Percentiles rank a stretch among this genome's conserved stretches.
phyloP scores from a whole-genome alignment of 2,888 invertebrate species.

The Aleiodes testaceus region DNA sequence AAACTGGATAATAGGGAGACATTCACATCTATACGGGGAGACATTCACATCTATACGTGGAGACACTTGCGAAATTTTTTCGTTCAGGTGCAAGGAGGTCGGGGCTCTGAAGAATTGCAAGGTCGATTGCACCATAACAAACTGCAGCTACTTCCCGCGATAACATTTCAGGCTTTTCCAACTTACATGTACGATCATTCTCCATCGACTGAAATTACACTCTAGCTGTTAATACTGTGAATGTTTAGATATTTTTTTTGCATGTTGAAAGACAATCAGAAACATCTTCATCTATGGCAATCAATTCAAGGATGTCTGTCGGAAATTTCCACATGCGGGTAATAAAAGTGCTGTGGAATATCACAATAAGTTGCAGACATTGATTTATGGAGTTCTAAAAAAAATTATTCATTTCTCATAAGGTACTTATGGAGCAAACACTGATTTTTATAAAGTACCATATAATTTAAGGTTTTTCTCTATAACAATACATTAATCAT shows the following conservation, averaged over 20 bases:
- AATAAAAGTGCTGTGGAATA: slow-evolving; percentile 1
- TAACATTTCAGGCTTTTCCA: slow-evolving; percentile 31
- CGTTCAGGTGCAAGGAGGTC: slow-evolving; percentile 37
- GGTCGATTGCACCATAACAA: slow-evolving; percentile 43
- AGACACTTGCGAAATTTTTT: slow-evolving; percentile 31
- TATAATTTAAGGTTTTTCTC: no score
- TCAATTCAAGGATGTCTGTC: slow-evolving; percentile 21
- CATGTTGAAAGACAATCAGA: background rate
- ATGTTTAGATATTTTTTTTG: background rate
- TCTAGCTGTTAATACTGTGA: background rate
- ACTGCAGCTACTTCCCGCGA: slow-evolving; percentile 14
- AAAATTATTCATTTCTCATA: no score
- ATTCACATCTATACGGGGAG: slow-evolving; percentile 26
- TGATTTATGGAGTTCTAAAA: no score
- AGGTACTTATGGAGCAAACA: no score
- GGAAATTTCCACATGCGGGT: slow-evolving; percentile 12
- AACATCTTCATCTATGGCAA: slow-evolving; percentile 22
- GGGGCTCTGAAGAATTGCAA: slow-evolving; percentile 28
- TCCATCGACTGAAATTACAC: background rate
- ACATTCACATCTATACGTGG: slow-evolving; percentile 23
- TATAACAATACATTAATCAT: background rate
- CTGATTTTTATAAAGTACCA: no score
- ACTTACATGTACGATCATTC: slow-evolving; percentile 14
- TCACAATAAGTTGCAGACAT: background rate
- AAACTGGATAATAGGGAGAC: slow-evolving; percentile 19